phyloP scores from a whole-genome alignment of 2,113 vertebrate species.

The Alexandromys fortis region DNA sequence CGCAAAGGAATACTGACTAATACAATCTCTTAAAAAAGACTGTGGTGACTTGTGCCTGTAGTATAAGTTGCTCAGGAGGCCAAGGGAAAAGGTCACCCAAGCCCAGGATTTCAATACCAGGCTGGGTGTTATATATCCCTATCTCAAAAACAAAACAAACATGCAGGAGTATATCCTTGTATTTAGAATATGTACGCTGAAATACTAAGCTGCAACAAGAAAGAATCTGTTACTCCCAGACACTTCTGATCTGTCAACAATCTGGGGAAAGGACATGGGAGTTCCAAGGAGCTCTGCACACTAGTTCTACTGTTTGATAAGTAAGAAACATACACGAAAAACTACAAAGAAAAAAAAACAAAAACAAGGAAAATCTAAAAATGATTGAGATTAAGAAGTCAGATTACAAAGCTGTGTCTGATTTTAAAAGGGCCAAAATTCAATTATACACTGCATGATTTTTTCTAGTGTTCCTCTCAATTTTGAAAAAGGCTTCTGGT shows the following conservation, averaged over 20 bases:
- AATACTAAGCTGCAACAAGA: background rate
- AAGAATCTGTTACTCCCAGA: background rate
- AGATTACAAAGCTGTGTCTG: background rate
- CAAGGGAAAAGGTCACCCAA: background rate
- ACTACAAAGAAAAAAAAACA: background rate
- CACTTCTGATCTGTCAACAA: background rate
- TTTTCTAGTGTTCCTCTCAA: background rate
- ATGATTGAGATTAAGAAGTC: slow-evolving; percentile 12
- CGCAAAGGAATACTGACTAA: background rate
- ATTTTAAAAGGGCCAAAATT: background rate
- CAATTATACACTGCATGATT: background rate
- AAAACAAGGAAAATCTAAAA: background rate
- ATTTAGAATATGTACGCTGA: slow-evolving; percentile 24
- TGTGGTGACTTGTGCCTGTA: background rate
- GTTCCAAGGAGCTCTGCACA: background rate
- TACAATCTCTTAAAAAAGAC: background rate
- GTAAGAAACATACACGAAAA: background rate
- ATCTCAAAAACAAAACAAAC: background rate
- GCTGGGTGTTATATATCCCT: background rate
- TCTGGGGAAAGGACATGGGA: background rate
- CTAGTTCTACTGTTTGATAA: background rate
- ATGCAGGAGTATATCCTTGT: background rate
- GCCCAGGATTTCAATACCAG: background rate
- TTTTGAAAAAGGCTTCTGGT: background rate
- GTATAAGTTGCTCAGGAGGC: background rate